These are phyloP conservation scores for Epinephelus cyanopodus DNA, from an alignment of 2,113 vertebrate genomes.

Conservation along the genomic window DNA sequence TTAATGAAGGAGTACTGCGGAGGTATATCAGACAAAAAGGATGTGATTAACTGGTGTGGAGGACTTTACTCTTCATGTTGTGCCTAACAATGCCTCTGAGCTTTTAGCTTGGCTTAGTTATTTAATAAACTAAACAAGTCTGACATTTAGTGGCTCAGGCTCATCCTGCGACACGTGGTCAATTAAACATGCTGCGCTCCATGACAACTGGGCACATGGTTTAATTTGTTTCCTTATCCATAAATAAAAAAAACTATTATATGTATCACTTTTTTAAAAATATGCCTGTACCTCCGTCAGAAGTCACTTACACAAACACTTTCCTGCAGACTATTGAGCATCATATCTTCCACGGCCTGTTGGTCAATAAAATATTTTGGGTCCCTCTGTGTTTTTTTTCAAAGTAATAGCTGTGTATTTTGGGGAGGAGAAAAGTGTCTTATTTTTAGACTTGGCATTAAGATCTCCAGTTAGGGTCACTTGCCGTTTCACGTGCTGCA, in stretches of 20 bases:
- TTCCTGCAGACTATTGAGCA: background rate
- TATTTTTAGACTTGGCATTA: conserved; percentile 36
- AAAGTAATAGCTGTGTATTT: conserved; percentile 2
- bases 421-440: background rate
- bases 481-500: conserved; percentile 23
- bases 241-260: background rate
- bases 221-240: background rate
- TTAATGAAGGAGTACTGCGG: background rate
- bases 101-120: background rate
- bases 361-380: background rate
- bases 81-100: background rate
- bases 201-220: background rate
- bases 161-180: conserved; percentile 34
- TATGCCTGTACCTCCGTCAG: too few relatives aligned
- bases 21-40: background rate
- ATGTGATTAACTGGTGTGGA: background rate
- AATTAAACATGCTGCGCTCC: conserved; percentile 11
- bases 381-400: background rate
- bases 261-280: too few relatives aligned
- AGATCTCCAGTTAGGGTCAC: conserved; percentile 28
- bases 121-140: conserved; percentile 34
- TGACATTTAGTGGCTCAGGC: conserved; percentile 23
- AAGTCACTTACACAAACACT: background rate
- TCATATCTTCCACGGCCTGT: background rate
- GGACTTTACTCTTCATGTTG: background rate